phyloP scores from a whole-genome alignment of 2,888 invertebrate species.

The Leucoma salicis region DNA sequence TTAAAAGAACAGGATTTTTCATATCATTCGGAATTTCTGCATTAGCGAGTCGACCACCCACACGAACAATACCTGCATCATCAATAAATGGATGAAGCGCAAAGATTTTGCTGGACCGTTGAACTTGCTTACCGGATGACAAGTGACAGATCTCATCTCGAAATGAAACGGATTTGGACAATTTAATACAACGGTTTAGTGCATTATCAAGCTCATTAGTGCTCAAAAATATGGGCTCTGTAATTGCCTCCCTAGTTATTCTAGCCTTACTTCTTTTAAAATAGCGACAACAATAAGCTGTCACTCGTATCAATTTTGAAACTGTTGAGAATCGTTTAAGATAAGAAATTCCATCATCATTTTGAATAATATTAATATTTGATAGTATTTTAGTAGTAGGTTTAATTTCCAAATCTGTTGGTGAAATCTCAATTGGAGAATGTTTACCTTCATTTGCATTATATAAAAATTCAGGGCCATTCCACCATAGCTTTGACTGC shows the following conservation, averaged over 20 bases:
- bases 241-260: no score
- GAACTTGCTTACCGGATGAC: background rate
- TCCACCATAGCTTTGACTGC: no score
- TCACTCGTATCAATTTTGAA: no score
- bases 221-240: no score
- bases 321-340: no score
- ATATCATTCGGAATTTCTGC: conserved; percentile 15
- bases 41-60: conserved; percentile 18
- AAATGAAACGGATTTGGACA: background rate
- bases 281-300: no score
- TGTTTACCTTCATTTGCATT: background rate
- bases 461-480: no score
- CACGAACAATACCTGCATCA: conserved; percentile 8
- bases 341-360: background rate
- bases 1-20: conserved; percentile 16
- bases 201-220: background rate
- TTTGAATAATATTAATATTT: background rate
- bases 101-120: conserved; percentile 3
- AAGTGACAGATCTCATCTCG: background rate
- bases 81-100: conserved; percentile 9
- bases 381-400: background rate
- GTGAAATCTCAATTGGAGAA: background rate
- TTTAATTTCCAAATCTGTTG: background rate
- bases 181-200: conserved; percentile 4
- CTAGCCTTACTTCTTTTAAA: no score